Base-by-base conservation (phyloP, 2,797 vertebrate genomes). In the Periparus ater region DNA sequence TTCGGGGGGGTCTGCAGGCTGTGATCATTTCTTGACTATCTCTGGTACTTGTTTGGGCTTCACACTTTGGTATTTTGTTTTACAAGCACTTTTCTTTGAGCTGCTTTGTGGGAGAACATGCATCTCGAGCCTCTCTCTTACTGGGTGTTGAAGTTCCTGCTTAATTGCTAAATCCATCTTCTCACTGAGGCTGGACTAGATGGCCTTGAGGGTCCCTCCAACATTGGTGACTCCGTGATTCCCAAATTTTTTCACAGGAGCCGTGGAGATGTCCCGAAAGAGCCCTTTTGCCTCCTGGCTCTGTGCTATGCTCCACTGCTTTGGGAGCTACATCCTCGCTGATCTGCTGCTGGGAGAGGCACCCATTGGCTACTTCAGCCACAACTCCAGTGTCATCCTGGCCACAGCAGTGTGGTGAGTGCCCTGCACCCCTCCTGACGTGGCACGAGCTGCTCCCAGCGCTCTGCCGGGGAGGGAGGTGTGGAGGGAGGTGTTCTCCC, bases 251-350 rank as follows among this genome's bases (percentile, higher is more conserved):
- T 81, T 55, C 58, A 0, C 95, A 98, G 98, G 98, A 88, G 97
- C 98, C 0, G 98, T 99, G 85, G 99, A 99, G 95, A 98, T 99
- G 93, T 99, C 99, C 81, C 98, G 98, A 48, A 98, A 96, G 96
- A 99, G 99, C 95, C 99, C 99, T 0, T 98, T 99, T 90, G 99
- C 99, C 16, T 99, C 99, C 63, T 99, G 99, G 99, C 98, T 99
- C n/a, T 99, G 98, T 3, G 99, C 99, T 50, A 99, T 99, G 99
- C 98, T 99, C 34, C 99, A 99, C 97, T 99, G 99, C 97, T 99
- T 99, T 10, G 99, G 99, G 55, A 99, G 99, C 91, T 99, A 99
- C 97, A 99, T 99, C 92, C 98, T 99, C 38, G 99, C 99, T 27
- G 99, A 99, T 95, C 95, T 99, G 88, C 97, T 99, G 85, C 99